phyloP scores from a whole-genome alignment of 2,888 invertebrate species.

The Diarsia dahlii region DNA sequence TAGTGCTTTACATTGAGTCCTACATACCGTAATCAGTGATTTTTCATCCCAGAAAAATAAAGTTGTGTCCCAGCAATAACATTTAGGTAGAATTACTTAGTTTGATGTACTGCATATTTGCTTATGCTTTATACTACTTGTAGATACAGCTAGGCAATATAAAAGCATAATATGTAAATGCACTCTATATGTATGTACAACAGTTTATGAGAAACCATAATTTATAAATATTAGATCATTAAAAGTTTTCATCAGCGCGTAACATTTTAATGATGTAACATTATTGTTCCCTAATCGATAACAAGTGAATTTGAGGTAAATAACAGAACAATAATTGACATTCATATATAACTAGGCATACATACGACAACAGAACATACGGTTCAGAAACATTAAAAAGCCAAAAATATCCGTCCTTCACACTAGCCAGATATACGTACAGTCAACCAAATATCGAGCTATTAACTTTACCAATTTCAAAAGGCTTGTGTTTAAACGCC shows the following conservation, averaged over 20 bases:
- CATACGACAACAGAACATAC: neutral
- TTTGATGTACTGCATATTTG: too few relatives aligned
- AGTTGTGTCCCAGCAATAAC: neutral
- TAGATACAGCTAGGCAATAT: too few relatives aligned
- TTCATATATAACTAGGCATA: neutral
- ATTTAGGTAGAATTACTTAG: too few relatives aligned
- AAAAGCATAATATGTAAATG: neutral
- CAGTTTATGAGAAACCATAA: neutral
- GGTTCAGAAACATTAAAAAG: neutral
- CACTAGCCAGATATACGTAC: neutral
- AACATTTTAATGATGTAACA: conserved; percentile 11
- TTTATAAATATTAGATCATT: neutral
- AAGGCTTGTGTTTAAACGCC: too few relatives aligned
- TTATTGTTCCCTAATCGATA: neutral
- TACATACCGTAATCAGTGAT: neutral
- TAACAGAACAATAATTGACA: conserved; percentile 16
- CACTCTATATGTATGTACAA: neutral
- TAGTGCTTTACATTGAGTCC: neutral
- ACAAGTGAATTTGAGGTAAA: neutral
- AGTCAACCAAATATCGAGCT: neutral
- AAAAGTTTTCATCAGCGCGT: neutral
- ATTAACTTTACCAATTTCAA: neutral
- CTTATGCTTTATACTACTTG: too few relatives aligned
- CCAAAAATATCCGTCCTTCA: conserved; percentile 4
- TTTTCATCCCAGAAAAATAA: neutral